These are phyloP conservation scores for Umimayanthus chanpuru DNA, from an alignment of 92 coral and sea anemone genomes.

Conservation along the genomic window DNA sequence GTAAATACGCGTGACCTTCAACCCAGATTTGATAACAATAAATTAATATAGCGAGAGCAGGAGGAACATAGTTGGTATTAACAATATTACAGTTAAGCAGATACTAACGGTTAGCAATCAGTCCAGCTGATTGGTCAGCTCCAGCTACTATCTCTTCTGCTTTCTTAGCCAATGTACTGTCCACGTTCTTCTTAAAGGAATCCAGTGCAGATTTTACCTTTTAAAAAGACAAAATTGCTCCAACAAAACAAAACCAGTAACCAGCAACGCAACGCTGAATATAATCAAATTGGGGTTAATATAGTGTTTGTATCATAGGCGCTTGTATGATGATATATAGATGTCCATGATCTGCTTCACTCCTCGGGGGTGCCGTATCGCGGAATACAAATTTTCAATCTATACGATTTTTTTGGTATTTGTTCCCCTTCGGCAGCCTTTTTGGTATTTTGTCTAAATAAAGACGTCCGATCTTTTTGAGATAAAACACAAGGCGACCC, in stretches of 20 bases:
- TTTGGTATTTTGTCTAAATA: too few species aligned
- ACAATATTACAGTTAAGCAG: background rate
- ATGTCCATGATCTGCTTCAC: too few species aligned
- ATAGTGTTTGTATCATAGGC: background rate
- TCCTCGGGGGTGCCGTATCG: too few species aligned
- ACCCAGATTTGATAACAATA: background rate
- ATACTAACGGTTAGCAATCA: conserved; percentile 69
- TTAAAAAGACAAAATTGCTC: background rate
- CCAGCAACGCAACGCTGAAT: background rate
- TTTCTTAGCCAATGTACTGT: conserved; percentile 62
- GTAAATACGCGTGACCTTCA: background rate
- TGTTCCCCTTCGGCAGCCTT: too few species aligned
- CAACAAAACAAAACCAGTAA: background rate
- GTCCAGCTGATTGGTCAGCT: conserved; percentile 69
- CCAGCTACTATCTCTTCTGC: conserved; percentile 80
- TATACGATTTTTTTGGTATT: too few species aligned
- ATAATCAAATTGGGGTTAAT: background rate
- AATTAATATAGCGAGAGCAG: background rate
- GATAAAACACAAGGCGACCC: too few species aligned
- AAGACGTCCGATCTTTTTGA: too few species aligned
- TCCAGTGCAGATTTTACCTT: conserved; percentile 87
- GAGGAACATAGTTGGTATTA: background rate
- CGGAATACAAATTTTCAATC: too few species aligned
- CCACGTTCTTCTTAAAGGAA: conserved; percentile 77
- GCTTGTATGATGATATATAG: too few species aligned